Base-by-base conservation (phyloP, 2,888 invertebrate genomes). In the Andrena hattorfiana region DNA sequence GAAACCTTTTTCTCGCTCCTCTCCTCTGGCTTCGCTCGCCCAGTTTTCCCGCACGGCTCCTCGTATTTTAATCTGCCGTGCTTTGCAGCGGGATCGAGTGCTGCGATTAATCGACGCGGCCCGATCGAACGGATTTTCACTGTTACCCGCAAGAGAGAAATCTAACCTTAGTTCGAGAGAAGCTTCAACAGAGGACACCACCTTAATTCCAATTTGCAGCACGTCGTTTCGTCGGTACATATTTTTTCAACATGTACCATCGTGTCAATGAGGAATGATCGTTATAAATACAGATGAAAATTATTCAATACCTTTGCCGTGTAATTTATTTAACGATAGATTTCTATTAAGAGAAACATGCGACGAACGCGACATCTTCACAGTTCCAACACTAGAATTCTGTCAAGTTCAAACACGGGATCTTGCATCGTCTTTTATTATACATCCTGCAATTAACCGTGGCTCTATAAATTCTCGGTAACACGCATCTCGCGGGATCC, bases 171-270 rank as follows among this genome's bases (percentile, higher is more conserved):
- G 90, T 90, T 83, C 81, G 48, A 73, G 64, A 79, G 86, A 90
- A 90, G 90, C 91, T 91, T 91, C 90, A 83, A 86, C 82, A 92
- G 92, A 91, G 91, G 91, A 90, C 92, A 91, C 89, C 89, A 92
- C 90, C 87, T 72, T 71, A 81, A 77, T 77, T 77, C n/a, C 59
- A 85, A 81, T 67, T 81, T 68, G 51, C 23, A 20, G 59, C 51
- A 59, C 28, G 23, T 59, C 60, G 68, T 64, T 67, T 77, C 16
- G 72, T 74, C 78, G 83, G 83, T 84, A 73, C 30, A 77, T 56
- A 69, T 63, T 72, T 81, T 83, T 80, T 83, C 49, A 78, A 77
- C 62, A 68, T 59, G n/a, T 73, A 80, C 73, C 84, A 76, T 84
- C 74, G 54, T 77, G 74, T 69, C 73, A 72, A 70, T 74, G 79